These are phyloP conservation scores for Lottia scabra DNA, from an alignment of 2,888 invertebrate genomes.

Conservation along the genomic window DNA sequence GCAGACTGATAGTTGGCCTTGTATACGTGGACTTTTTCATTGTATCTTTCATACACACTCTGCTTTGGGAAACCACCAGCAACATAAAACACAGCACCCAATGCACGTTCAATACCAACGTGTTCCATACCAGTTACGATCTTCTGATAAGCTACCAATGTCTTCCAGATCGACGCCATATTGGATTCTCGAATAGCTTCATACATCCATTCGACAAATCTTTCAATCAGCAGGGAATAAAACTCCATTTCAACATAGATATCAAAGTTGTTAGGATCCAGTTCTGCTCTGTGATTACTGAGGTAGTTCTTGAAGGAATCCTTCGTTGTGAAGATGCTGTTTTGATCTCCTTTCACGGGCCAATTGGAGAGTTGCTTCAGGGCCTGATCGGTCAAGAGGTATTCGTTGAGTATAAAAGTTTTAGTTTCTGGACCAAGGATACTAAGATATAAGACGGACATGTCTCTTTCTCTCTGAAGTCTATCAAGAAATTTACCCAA, in stretches of 20 bases:
- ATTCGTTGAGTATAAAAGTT: slow-evolving; percentile 42
- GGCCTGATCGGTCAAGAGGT: slow-evolving; percentile 44
- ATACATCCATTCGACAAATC: slow-evolving; percentile 55
- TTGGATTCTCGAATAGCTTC: slow-evolving; percentile 53
- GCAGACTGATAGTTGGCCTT: slow-evolving; percentile 85
- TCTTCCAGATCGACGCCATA: slow-evolving; percentile 55
- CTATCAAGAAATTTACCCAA: slow-evolving; percentile 51
- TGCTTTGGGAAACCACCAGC: slow-evolving; percentile 77
- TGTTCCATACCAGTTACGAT: slow-evolving; percentile 88
- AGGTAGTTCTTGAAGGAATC: slow-evolving; percentile 48
- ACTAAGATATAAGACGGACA: slow-evolving; percentile 47
- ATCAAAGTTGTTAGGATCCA: slow-evolving; percentile 44
- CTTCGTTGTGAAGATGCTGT: slow-evolving; percentile 45
- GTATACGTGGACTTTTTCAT: slow-evolving; percentile 85
- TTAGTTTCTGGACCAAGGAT: slow-evolving; percentile 46
- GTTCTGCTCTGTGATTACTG: slow-evolving; percentile 46
- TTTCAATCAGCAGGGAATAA: slow-evolving; percentile 49
- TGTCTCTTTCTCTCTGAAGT: slow-evolving; percentile 53
- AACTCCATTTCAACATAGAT: slow-evolving; percentile 55
- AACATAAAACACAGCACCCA: slow-evolving; percentile 89
- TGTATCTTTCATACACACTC: slow-evolving; percentile 81
- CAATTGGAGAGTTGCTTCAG: slow-evolving; percentile 46
- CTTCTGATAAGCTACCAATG: slow-evolving; percentile 87
- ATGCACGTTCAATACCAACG: slow-evolving; percentile 86
- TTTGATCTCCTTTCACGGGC: slow-evolving; percentile 43